These are phyloP conservation scores for Eilema griseolum DNA, from an alignment of 2,888 invertebrate species.

Conservation along the genomic window DNA sequence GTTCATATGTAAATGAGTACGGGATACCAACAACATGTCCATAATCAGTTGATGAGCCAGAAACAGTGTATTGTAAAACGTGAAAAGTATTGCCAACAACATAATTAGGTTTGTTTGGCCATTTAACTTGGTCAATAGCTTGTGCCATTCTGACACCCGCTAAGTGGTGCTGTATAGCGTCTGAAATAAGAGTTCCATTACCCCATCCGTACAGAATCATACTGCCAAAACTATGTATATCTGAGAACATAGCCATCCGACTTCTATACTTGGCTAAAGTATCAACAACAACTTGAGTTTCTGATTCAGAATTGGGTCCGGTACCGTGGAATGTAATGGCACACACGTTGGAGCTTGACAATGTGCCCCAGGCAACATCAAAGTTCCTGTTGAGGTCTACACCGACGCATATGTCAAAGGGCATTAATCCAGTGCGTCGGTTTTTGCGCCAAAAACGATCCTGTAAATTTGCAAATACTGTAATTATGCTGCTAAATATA, in stretches of 20 bases:
- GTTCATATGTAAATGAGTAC: conserved; percentile 88
- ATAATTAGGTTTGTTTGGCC: conserved; percentile 74
- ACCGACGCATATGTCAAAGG: conserved; percentile 85
- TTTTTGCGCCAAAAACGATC: conserved; percentile 90
- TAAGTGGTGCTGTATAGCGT: conserved; percentile 72
- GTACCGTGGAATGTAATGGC: conserved; percentile 88
- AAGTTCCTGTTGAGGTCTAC: conserved; percentile 93
- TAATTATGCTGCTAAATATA: neutral
- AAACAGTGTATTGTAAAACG: conserved; percentile 83
- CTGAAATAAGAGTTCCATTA: conserved; percentile 77
- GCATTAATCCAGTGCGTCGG: conserved; percentile 69
- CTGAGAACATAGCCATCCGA: conserved; percentile 88
- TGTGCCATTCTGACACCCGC: conserved; percentile 75
- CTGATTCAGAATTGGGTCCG: conserved; percentile 89
- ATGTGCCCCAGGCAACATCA: conserved; percentile 88
- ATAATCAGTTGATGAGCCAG: conserved; percentile 89
- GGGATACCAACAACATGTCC: conserved; percentile 81
- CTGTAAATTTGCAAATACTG: conserved; percentile 62
- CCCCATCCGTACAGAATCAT: conserved; percentile 82
- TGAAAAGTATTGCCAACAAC: conserved; percentile 80
- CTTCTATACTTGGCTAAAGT: conserved; percentile 80
- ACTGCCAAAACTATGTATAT: conserved; percentile 92
- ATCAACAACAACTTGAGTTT: conserved; percentile 86
- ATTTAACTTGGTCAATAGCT: conserved; percentile 80
- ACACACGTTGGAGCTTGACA: conserved; percentile 84